These are phyloP conservation scores for Lycopodina hypogea DNA, from an alignment of 37 sponge, comb jelly and placozoan genomes.

Conservation along the genomic window DNA sequence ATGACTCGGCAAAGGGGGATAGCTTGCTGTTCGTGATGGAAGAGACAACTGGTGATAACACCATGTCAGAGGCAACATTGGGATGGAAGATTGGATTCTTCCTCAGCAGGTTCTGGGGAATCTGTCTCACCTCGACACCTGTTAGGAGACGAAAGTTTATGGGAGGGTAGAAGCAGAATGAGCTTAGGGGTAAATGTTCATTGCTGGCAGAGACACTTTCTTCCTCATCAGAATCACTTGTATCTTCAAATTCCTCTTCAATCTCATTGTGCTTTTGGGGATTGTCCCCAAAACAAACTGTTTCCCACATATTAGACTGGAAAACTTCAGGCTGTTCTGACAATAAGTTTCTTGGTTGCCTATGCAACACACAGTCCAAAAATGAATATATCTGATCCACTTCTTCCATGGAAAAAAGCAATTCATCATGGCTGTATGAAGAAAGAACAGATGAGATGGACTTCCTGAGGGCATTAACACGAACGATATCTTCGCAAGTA, in stretches of 20 bases:
- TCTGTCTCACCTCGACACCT: neutral
- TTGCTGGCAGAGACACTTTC: neutral
- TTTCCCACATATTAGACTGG: neutral
- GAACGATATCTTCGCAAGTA: constrained; percentile 20
- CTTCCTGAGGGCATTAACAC: constrained; percentile 49
- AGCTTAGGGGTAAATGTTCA: constrained; percentile 2
- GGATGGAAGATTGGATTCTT: neutral
- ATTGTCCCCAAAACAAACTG: neutral
- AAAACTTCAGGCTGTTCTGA: neutral
- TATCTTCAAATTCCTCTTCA: neutral
- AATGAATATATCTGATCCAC: neutral
- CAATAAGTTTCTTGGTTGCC: neutral
- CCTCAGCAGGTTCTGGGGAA: neutral
- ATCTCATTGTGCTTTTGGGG: neutral
- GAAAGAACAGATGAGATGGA: constrained; percentile 33
- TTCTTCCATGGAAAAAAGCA: constrained; percentile 7
- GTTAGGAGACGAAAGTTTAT: neutral
- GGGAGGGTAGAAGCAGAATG: neutral
- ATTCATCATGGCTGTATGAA: neutral
- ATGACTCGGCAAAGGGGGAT: constrained; percentile 23
- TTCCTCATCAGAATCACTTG: neutral
- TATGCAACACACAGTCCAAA: constrained; percentile 8
- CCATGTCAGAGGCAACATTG: neutral
- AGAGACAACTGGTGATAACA: neutral
- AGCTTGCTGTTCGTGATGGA: neutral